Base-by-base conservation (phyloP, 2,888 invertebrate species). In the Scaptomyza polygonia region DNA sequence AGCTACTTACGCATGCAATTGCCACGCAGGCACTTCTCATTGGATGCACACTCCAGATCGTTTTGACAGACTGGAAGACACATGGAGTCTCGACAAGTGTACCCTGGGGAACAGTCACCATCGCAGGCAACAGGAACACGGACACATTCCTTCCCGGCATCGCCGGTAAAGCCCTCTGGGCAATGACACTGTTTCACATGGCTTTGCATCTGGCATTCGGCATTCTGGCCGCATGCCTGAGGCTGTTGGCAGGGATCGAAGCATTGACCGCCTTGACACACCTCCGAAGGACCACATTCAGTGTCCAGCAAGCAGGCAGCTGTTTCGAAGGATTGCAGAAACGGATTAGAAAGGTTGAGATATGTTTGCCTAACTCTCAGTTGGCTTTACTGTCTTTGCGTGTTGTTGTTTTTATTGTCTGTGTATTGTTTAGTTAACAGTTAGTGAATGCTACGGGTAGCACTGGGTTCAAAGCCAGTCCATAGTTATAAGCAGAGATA, bases 1-100 rank as follows among this genome's bases (percentile, higher is more conserved):
- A 32, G 3, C 11, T 40, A 94, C 95, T 94, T 93, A 95, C 95
- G 92, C 86, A 96, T 94, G 90, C 97, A 98, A 84, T 94, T 95
- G 75, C 95, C 96, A 86, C 94, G 93, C 8, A 96, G 92, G 92
- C 98, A 98, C 91, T 97, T 96, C 92, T 98, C 98, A 89, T 98
- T 98, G 65, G 96, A 93, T 3, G 97, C 97, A 90, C 98, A 98
- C 72, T 96, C 94, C 81, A 95, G 95, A 90, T 98, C 97, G 14
- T 91, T 92, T 34, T 92, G 92, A 88, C 98, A 98, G 44, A 93
- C 93, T 5, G 96, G 96, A 66, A 96, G 92, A 89, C 98, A 98
- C 92, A 96, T 95, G 52, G 95, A 96, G 86, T 97, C 95, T 67
- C 95, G 94, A 86, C 98, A 98, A 27, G 94, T 93, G 77, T 95